These are phyloP conservation scores for Forbesichthys papilliferus DNA, from an alignment of 2,113 vertebrate species.

Conservation along the genomic window DNA sequence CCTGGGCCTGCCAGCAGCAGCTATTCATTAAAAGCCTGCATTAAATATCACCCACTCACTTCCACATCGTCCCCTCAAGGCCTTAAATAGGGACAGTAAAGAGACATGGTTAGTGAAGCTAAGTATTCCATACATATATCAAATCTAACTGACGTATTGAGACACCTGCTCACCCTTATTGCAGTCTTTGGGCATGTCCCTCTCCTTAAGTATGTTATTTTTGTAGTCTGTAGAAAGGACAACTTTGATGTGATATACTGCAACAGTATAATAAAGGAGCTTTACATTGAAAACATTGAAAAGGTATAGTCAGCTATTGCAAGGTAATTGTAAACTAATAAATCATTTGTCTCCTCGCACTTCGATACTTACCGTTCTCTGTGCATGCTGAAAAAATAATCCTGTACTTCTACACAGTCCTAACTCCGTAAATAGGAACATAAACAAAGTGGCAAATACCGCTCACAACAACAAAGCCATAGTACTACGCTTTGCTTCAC, in stretches of 20 bases:
- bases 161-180: constrained; percentile 82
- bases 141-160: background rate
- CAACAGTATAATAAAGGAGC: background rate
- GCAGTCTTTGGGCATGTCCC: constrained; percentile 83
- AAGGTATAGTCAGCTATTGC: background rate
- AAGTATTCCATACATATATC: too few species aligned
- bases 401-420: too few species aligned
- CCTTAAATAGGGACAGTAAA: constrained; percentile 72
- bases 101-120: background rate
- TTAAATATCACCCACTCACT: constrained; percentile 70
- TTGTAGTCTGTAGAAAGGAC: constrained; percentile 84
- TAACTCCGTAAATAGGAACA: too few species aligned
- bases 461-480: too few species aligned
- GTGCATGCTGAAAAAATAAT: too few species aligned
- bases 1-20: constrained; percentile 92
- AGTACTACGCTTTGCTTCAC: too few species aligned
- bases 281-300: too few species aligned
- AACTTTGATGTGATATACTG: constrained; percentile 6
- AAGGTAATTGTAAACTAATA: too few species aligned
- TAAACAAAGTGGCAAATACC: too few species aligned
- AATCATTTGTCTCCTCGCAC: too few species aligned
- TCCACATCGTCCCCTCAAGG: constrained; percentile 89
- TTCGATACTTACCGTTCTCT: too few species aligned
- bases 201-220: constrained; percentile 96
- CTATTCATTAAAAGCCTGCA: constrained; percentile 7